Percentiles rank a stretch among this genome's conserved stretches.
These are phyloP conservation scores for Scaptomyza hsui DNA, from an alignment of 1,140 invertebrate genomes.

Conservation along the genomic window DNA sequence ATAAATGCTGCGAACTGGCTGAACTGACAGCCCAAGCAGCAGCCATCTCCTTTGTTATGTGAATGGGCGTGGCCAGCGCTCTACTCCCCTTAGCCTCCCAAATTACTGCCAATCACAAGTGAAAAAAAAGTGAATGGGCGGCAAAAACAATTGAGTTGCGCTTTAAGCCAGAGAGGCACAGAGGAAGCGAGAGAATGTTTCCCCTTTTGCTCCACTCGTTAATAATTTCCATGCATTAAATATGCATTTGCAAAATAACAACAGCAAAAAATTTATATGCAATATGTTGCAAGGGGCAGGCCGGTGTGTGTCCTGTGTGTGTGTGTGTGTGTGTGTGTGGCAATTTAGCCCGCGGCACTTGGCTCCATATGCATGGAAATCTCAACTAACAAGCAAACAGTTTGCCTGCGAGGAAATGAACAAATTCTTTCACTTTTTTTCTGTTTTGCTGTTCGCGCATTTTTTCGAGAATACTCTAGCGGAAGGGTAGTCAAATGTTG, in stretches of 20 bases:
- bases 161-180: background rate
- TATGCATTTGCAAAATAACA: constrained; percentile 66
- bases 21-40: constrained; percentile 10
- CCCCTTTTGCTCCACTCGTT: constrained; percentile 33
- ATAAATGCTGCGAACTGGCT: constrained; percentile 62
- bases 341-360: constrained; percentile 60
- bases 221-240: constrained; percentile 78
- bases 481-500: background rate
- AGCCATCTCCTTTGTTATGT: constrained; percentile 3
- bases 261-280: constrained; percentile 49
- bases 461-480: constrained; percentile 5
- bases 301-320: background rate
- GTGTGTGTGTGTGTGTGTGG: constrained; percentile 25
- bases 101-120: constrained; percentile 37
- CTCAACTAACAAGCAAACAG: constrained; percentile 65
- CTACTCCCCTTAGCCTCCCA: constrained; percentile 12
- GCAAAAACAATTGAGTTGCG: constrained; percentile 2
- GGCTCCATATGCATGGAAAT: constrained; percentile 73
- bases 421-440: constrained; percentile 32
- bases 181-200: background rate
- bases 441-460: constrained; percentile 8
- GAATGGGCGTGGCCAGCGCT: constrained; percentile 9
- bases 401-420: constrained; percentile 67
- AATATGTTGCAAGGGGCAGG: constrained; percentile 53
- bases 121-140: background rate